Conservation (phyloP, 2,797 vertebrate species). For the Anas bernieri region DNA sequence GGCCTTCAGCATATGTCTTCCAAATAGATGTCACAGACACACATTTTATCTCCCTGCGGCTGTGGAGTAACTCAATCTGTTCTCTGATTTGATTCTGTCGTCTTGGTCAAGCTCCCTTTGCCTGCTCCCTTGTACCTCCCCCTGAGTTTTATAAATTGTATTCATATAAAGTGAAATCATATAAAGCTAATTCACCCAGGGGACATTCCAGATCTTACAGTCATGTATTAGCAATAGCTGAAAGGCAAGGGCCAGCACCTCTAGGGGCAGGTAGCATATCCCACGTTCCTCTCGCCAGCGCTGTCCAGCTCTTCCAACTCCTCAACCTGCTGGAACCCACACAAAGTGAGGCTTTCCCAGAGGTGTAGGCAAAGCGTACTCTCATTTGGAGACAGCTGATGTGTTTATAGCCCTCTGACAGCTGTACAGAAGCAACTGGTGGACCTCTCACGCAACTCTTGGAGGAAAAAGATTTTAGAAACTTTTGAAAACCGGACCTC, state of each 20-base stretch:
- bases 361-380: rapidly evolving
- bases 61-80: slow-evolving; percentile 16
- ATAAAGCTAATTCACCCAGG: background rate
- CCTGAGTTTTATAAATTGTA: background rate
- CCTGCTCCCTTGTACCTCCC: background rate
- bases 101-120: background rate
- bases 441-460: rapidly evolving
- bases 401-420: background rate
- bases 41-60: background rate
- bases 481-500: background rate
- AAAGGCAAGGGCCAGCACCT: background rate
- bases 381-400: background rate
- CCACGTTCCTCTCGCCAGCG: background rate
- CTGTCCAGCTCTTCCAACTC: background rate
- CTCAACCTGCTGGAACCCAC: background rate
- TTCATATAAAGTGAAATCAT: background rate
- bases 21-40: background rate
- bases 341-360: background rate
- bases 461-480: background rate
- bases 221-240: background rate
- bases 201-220: background rate
- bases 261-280: background rate
- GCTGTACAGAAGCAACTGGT: background rate
- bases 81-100: slow-evolving; percentile 4
- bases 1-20: background rate